These are phyloP conservation scores for Hemichromis elongatus DNA, from an alignment of 2,113 vertebrate species.

Conservation along the genomic window DNA sequence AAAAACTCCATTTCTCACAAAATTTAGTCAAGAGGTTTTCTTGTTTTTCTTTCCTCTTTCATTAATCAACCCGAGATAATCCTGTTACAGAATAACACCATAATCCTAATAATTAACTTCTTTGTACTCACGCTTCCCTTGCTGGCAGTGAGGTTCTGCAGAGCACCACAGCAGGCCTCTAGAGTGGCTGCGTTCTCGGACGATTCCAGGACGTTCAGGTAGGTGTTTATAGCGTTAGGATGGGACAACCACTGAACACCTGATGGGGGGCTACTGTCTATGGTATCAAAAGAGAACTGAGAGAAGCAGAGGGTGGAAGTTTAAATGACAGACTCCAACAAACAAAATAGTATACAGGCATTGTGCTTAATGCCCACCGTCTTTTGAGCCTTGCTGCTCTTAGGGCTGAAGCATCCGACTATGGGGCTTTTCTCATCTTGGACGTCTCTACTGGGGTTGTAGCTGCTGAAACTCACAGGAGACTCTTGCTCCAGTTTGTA, in stretches of 20 bases:
- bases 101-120: background rate
- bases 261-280: constrained; percentile 69
- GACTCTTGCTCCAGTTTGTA: constrained; percentile 84
- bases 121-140: constrained; percentile 72
- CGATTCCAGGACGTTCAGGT: constrained; percentile 80
- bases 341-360: background rate
- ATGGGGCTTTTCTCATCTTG: constrained; percentile 61
- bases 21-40: background rate
- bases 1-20: background rate
- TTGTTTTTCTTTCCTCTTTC: background rate
- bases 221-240: constrained; percentile 81
- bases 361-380: constrained; percentile 27
- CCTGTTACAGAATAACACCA: background rate
- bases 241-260: constrained; percentile 82
- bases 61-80: background rate
- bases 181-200: constrained; percentile 81
- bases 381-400: constrained; percentile 74
- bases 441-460: constrained; percentile 34
- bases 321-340: background rate
- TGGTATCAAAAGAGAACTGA: constrained; percentile 51
- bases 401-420: constrained; percentile 88
- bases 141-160: constrained; percentile 92
- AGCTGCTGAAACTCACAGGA: constrained; percentile 74
- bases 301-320: background rate
- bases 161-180: constrained; percentile 87